Base-by-base conservation (phyloP, 30 jellyfish, hydroid and myxozoan genomes). In the Aurelia aurita complex sp. Pacific region DNA sequence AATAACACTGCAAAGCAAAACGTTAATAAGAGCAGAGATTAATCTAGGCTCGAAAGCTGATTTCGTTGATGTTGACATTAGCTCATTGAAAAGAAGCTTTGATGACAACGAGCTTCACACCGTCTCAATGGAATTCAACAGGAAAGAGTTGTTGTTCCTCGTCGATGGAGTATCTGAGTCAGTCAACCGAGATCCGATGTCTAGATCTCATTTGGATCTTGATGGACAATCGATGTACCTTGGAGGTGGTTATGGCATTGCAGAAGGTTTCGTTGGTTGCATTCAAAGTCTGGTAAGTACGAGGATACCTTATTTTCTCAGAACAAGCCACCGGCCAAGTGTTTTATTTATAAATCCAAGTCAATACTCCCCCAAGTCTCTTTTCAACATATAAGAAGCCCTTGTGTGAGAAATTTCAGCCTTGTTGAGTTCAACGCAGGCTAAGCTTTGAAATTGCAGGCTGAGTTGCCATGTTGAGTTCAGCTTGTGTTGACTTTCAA, bases 81-180 rank as follows among this genome's bases (percentile, higher is more conserved):
- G 74, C 15, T 14, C 57, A 7, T 10, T 46, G 15, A 74, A 76
- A 8, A 67, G 81, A 40, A 66, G 64, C 18, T 64, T 88, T 19
- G 97, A 88, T 52, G 97, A 88, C 23, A 64, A 88, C 87, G 67
- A 79, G 65, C 29, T 57, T 54, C 97, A 88, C 64, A 38, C 89
- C 7, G 69, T 79, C 42, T 40, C 65, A 42, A 51, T 88, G 23
- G 85, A 63, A 42, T 88, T 88, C 68, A 88, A 88, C 67, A 62
- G 92, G 60, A 80, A 79, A 46, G 97, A 88, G 54, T n/a, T 88
- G 15, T 19, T 38, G 38, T 61, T 88, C 23, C 10, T 79, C 11
- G 85, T 88, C 19, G 90, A 88, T 57, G 81, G 80, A 7, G 46
- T 67, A 53, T 33, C 79, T 19, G 77, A 35, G 17, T 53, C 84